Percentiles rank a stretch among this genome's conserved stretches.
These are phyloP conservation scores for Leptobrachium ailaonicum DNA, from an alignment of 2,113 vertebrate genomes.

Conservation along the genomic window DNA sequence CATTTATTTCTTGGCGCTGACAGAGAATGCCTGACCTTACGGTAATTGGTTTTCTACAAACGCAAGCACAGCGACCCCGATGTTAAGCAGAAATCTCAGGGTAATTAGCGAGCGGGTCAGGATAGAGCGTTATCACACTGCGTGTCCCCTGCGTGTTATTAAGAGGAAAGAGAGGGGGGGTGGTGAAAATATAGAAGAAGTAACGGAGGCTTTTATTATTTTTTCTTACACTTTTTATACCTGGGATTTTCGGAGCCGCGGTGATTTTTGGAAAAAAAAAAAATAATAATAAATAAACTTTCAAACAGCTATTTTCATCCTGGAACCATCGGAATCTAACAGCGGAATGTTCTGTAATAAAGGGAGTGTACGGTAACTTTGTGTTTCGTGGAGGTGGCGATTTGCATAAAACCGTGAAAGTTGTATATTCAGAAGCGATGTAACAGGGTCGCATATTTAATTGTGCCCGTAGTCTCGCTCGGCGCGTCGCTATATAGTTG, in stretches of 20 bases:
- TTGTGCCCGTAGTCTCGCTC: no score
- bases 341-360: background rate
- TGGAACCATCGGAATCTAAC: background rate
- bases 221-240: constrained; percentile 5
- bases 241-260: background rate
- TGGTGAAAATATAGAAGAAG: constrained; percentile 1
- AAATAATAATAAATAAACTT: background rate
- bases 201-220: no score
- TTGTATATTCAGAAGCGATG: background rate
- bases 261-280: background rate
- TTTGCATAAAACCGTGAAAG: background rate
- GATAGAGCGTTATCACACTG: constrained; percentile 33
- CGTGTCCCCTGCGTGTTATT: constrained; percentile 34
- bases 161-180: background rate
- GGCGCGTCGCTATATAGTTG: no score
- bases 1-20: constrained; percentile 32
- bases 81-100: constrained; percentile 40
- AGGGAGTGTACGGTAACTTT: background rate
- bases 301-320: background rate
- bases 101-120: constrained; percentile 39
- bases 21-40: constrained; percentile 35
- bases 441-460: no score
- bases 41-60: constrained; percentile 44
- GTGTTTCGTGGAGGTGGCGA: background rate
- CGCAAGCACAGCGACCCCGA: constrained; percentile 29